Base-by-base conservation (phyloP, 2,797 vertebrate species). In the Pitangus sulphuratus region DNA sequence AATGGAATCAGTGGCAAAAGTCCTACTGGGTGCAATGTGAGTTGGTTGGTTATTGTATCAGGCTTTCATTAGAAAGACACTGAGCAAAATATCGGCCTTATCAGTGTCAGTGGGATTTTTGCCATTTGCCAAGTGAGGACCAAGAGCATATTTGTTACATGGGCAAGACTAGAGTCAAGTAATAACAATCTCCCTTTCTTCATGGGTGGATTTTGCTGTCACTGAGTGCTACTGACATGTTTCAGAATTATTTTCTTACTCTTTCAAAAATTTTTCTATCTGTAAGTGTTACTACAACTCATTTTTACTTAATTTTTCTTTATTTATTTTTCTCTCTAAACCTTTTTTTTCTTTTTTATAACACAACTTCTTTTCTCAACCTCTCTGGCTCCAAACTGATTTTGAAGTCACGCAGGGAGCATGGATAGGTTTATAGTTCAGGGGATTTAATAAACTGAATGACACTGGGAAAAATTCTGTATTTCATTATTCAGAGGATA, bases 21-120 rank as follows among this genome's bases (percentile, higher is more conserved):
- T 83, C 60, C 68, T 47, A 4, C 48, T 45, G 44, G 30, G 6
- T 60, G 7, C 31, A 33, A 8, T 4, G 50, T 53, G 69, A 75
- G 33, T 44, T 76, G 21, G 24, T 13, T 87, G 47, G 5, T 3
- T 65, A 66, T 82, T 70, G 26, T 72, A 74, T 24, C 51, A 62
- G 54, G 11, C 11, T 83, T 74, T n/a, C 37, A 53, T 39, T 21
- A 77, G 62, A 69, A 84, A 87, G 50, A 35, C 48, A 47, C 0
- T 21, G 48, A 80, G 35, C 0, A 0, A 88, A 81, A 57, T 37
- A 22, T 26, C 1, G 0, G 9, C 48, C 44, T 21, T 42, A 11
- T 33, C 61, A 28, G 17, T 26, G 12, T 80, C 65, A n/a, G 17
- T 3, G 61, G 24, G 35, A 84, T 25, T 87, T 64, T 50, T 80